Conservation (phyloP, 2,113 vertebrate genomes). For the Silurus glanis region DNA sequence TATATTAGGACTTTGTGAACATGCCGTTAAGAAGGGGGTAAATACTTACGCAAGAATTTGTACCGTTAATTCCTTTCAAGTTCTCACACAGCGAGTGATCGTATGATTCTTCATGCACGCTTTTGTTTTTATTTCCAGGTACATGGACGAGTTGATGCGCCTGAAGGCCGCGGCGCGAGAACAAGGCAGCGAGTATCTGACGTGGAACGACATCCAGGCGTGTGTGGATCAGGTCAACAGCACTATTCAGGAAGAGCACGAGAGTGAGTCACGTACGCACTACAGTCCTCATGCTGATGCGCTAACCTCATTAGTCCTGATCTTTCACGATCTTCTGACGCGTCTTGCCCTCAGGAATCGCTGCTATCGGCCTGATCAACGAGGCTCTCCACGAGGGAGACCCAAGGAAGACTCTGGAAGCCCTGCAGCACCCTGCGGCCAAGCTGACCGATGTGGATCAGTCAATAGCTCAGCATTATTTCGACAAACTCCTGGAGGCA, state of each 20-base stretch:
- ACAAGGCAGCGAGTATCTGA: slow-evolving; percentile 81
- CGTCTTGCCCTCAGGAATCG: slow-evolving; percentile 77
- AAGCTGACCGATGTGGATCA: slow-evolving; percentile 86
- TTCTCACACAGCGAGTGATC: background rate
- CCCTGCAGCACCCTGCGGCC: slow-evolving; percentile 85
- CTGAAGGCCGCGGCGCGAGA: slow-evolving; percentile 77
- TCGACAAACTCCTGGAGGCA: slow-evolving; percentile 86
- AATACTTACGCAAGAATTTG: background rate
- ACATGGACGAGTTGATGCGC: slow-evolving; percentile 89
- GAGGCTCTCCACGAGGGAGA: slow-evolving; percentile 94
- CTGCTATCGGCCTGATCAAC: slow-evolving; percentile 92
- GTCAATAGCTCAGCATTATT: slow-evolving; percentile 89
- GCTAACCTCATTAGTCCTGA: background rate
- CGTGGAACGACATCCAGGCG: slow-evolving; percentile 98
- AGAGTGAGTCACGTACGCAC: slow-evolving; percentile 75
- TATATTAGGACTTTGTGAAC: background rate
- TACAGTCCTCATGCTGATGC: background rate
- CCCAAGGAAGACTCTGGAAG: slow-evolving; percentile 80
- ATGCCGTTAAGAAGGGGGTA: background rate
- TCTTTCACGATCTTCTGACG: background rate
- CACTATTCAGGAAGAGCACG: slow-evolving; percentile 89
- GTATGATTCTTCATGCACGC: background rate
- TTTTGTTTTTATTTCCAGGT: slow-evolving; percentile 70
- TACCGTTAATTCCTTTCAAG: background rate
- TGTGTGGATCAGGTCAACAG: slow-evolving; percentile 89